Percentiles rank a stretch among this genome's conserved stretches.
phyloP scores from a whole-genome alignment of 2,888 invertebrate genomes.

The Leucophenga montana region DNA sequence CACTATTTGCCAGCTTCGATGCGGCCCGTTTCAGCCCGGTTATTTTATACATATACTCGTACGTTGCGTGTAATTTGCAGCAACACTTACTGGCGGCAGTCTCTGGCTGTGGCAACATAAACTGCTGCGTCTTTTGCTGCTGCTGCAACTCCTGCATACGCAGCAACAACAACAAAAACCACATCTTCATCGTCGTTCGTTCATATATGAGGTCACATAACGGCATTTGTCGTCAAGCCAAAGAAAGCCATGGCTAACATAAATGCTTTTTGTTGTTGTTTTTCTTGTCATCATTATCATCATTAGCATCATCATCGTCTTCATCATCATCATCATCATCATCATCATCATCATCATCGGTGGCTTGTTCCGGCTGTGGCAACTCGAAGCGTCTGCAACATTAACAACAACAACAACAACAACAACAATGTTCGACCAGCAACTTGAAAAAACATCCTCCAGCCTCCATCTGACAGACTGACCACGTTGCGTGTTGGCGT shows the following conservation, averaged over 20 bases:
- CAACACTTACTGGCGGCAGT: neutral
- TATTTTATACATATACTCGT: too few species aligned
- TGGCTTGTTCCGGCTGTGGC: slow-evolving; percentile 14
- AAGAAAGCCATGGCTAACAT: slow-evolving; percentile 13
- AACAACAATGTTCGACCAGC: too few species aligned
- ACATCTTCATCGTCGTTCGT: neutral
- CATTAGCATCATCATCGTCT: neutral
- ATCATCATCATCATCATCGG: neutral
- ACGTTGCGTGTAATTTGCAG: slow-evolving; percentile 8
- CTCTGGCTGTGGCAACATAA: neutral
- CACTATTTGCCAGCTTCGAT: too few species aligned
- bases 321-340: neutral
- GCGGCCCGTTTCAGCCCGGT: too few species aligned
- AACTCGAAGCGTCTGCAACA: slow-evolving; percentile 47
- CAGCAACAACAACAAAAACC: neutral
- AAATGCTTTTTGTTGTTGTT: slow-evolving; percentile 11
- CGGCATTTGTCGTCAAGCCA: slow-evolving; percentile 31
- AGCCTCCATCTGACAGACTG: slow-evolving; percentile 6
- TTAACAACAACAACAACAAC: slow-evolving; percentile 48
- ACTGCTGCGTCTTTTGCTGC: too few species aligned
- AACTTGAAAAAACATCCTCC: slow-evolving; percentile 37
- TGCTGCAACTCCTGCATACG: neutral
- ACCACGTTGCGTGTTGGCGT: too few species aligned
- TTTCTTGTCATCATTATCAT: slow-evolving; percentile 17
- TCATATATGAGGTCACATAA: slow-evolving; percentile 34